A percentile compares a stretch with the other conserved stretches of the same genome.
phyloP scores from a whole-genome alignment of 2,113 vertebrate genomes.

The rat (Rattus norvegicus) region GRCr8 NC_086032.1:40112001-40112500 shows the following conservation, averaged over 20 bases:
- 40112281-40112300: background rate
- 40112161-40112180: background rate
- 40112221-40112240: background rate
- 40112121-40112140: background rate
- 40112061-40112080: background rate
- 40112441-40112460: background rate
- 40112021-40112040: background rate
- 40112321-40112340: background rate
- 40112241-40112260: background rate
- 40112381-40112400: background rate
- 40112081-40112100: background rate
- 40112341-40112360: background rate
- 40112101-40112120: background rate
- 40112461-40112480: background rate
- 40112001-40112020: background rate
- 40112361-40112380: background rate
- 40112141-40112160: background rate
- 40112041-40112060: background rate
- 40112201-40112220: background rate
- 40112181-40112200: accelerated
- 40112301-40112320: background rate
- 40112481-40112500: background rate
- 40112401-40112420: background rate
- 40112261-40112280: background rate
- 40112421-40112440: background rate